Conservation (phyloP, 1,140 invertebrate species). For the Cotesia typhae region DNA sequence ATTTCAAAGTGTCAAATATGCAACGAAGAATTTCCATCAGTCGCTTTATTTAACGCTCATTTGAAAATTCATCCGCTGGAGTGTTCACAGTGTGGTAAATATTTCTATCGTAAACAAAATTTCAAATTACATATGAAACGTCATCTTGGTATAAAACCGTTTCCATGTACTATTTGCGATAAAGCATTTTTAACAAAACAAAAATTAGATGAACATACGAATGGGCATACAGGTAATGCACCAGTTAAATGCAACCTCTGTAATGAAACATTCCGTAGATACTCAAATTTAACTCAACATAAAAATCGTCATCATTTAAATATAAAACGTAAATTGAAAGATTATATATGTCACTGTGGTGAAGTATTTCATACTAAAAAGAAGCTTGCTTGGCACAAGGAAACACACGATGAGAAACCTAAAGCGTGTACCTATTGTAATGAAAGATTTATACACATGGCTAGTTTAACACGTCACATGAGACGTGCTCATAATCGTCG, state of each 20-base stretch:
- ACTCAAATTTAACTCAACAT: slow-evolving; percentile 87
- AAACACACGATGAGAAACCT: slow-evolving; percentile 83
- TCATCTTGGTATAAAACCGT: slow-evolving; percentile 80
- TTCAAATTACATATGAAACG: slow-evolving; percentile 80
- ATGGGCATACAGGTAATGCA: slow-evolving; percentile 82
- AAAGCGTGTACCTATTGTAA: slow-evolving; percentile 85
- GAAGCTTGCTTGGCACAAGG: slow-evolving; percentile 85
- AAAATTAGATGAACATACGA: slow-evolving; percentile 80
- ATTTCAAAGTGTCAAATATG: slow-evolving; percentile 69
- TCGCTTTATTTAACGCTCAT: slow-evolving; percentile 73
- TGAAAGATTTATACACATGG: slow-evolving; percentile 83
- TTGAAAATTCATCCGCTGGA: slow-evolving; percentile 81
- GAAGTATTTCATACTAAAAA: slow-evolving; percentile 83
- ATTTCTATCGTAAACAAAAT: slow-evolving; percentile 77
- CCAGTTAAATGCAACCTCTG: slow-evolving; percentile 84
- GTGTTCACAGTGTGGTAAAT: slow-evolving; percentile 81
- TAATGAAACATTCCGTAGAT: slow-evolving; percentile 82
- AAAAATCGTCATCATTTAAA: slow-evolving; percentile 76
- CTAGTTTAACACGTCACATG: slow-evolving; percentile 84
- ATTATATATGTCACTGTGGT: slow-evolving; percentile 83
- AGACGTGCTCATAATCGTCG: slow-evolving; percentile 79
- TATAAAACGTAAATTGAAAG: slow-evolving; percentile 74
- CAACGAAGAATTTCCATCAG: slow-evolving; percentile 69
- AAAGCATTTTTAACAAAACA: slow-evolving; percentile 83
- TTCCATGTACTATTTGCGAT: slow-evolving; percentile 80